Conservation (phyloP, 2,888 invertebrate species). For the Rhamphomyia laevipes region DNA sequence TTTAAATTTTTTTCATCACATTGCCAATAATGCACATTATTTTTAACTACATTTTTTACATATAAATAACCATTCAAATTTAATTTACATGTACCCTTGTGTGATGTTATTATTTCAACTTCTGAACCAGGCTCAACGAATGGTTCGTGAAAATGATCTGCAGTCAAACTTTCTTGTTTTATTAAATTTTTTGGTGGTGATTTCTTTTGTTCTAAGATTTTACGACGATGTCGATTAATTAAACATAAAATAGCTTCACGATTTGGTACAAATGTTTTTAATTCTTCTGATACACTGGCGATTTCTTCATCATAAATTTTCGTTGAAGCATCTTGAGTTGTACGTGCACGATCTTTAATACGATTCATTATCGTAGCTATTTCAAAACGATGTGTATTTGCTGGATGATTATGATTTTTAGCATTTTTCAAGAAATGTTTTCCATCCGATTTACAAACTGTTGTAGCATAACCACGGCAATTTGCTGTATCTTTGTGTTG, state of each 20-base stretch:
- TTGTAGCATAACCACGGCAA: neutral
- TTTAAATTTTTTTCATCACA: neutral
- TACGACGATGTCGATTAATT: neutral
- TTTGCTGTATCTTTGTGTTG: neutral
- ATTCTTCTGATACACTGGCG: neutral
- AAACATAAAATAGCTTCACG: neutral
- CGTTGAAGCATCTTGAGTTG: neutral
- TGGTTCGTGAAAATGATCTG: neutral
- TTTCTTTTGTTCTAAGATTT: neutral
- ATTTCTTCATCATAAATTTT: neutral
- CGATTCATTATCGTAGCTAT: neutral
- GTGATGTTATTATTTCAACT: conserved; percentile 1
- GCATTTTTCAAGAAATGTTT: neutral
- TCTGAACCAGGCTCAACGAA: conserved; percentile 1
- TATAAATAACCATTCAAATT: conserved; percentile 2
- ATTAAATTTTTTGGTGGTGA: neutral
- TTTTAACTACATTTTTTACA: neutral
- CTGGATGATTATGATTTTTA: neutral
- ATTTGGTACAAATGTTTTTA: neutral
- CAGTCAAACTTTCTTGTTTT: neutral
- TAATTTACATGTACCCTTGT: neutral
- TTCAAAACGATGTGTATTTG: neutral
- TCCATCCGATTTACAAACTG: neutral
- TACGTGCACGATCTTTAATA: neutral
- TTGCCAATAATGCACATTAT: neutral